A percentile compares a stretch with the other conserved stretches of the same genome.
These are phyloP conservation scores for Idaea biselata DNA, from an alignment of 2,888 invertebrate genomes.

Conservation along the genomic window DNA sequence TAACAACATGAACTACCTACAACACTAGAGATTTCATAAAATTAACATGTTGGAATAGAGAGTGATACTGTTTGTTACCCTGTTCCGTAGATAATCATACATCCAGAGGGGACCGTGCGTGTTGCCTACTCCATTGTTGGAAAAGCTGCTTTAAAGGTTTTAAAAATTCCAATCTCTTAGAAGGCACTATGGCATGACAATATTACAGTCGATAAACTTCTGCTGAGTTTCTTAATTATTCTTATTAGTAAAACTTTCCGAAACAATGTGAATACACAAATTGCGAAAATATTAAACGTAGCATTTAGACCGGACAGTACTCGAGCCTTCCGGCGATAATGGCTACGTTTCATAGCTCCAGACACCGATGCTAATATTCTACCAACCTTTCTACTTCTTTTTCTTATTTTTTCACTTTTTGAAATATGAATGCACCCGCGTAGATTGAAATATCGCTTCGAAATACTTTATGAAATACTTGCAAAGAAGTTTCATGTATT, in stretches of 20 bases:
- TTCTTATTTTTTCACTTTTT: constrained; percentile 72
- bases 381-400: constrained; percentile 71
- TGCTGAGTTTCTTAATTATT: constrained; percentile 79
- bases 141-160: constrained; percentile 80
- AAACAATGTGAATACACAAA: constrained; percentile 76
- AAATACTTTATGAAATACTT: constrained; percentile 56
- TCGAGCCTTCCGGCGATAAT: constrained; percentile 63
- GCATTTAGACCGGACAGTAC: constrained; percentile 63
- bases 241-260: constrained; percentile 73
- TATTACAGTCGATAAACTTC: constrained; percentile 78
- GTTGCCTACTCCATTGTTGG: constrained; percentile 80
- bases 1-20: neutral
- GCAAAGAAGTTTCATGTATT: constrained; percentile 72
- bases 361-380: constrained; percentile 74
- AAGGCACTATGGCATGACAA: constrained; percentile 80
- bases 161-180: constrained; percentile 74
- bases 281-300: constrained; percentile 64
- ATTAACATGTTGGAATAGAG: constrained; percentile 52
- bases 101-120: constrained; percentile 75
- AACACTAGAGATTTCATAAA: neutral
- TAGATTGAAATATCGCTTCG: constrained; percentile 73
- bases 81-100: constrained; percentile 79
- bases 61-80: constrained; percentile 75
- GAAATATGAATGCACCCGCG: constrained; percentile 75
- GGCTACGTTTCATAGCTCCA: constrained; percentile 72